Conservation (phyloP, 2,888 invertebrate genomes). For the Hydroisotoma schaefferi region DNA sequence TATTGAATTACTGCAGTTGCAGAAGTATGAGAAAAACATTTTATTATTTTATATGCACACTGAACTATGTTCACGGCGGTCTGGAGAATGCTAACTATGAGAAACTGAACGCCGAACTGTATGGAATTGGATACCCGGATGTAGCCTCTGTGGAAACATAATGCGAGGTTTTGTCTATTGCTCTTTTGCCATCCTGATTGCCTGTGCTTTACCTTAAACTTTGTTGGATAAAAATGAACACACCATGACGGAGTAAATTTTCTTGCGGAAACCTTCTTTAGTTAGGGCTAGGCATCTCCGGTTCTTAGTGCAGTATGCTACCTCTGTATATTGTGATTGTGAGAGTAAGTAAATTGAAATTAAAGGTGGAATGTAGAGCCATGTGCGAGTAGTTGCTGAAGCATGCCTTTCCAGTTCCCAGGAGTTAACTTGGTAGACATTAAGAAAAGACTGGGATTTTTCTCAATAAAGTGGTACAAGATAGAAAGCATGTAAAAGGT, state of each 20-base stretch:
- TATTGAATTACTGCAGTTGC: too few species aligned
- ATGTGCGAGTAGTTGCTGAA: slow-evolving; percentile 6
- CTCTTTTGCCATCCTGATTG: neutral
- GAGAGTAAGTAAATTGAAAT: slow-evolving; percentile 7
- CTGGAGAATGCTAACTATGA: slow-evolving; percentile 8
- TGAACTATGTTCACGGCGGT: neutral
- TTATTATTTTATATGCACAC: neutral
- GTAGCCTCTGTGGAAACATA: slow-evolving; percentile 3
- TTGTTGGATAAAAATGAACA: too few species aligned
- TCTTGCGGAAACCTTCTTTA: too few species aligned
- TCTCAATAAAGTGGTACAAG: too few species aligned
- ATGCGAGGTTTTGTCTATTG: slow-evolving; percentile 1
- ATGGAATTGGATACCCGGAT: slow-evolving; percentile 6
- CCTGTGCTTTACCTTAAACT: too few species aligned
- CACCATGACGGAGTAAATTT: too few species aligned
- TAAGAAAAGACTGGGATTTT: too few species aligned
- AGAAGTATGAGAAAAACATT: too few species aligned
- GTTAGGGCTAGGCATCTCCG: too few species aligned
- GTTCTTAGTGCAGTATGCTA: too few species aligned
- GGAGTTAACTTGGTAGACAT: neutral
- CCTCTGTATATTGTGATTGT: too few species aligned
- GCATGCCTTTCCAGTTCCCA: neutral
- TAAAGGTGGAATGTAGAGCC: slow-evolving; percentile 12
- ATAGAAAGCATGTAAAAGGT: too few species aligned
- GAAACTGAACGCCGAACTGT: neutral